Percentiles rank a stretch among this genome's conserved stretches.
These are phyloP conservation scores for Melieria omissa DNA, from an alignment of 2,888 invertebrate genomes.

Conservation along the genomic window DNA sequence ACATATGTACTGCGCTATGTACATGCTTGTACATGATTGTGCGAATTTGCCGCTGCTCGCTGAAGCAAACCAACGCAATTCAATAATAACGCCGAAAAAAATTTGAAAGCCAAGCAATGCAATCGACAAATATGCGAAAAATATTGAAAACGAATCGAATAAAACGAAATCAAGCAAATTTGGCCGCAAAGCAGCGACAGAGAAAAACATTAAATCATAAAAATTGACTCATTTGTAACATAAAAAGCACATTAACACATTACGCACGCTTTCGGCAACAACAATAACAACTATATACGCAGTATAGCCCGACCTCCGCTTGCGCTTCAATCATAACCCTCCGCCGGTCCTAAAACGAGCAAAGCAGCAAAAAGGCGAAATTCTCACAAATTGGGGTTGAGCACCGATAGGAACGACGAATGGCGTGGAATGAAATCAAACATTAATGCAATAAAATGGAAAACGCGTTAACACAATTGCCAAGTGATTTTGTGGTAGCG, in stretches of 20 bases:
- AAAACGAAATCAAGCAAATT: slow-evolving; percentile 22
- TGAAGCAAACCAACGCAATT: slow-evolving; percentile 12
- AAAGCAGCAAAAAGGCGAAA: too few species aligned
- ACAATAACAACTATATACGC: too few species aligned
- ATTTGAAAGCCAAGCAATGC: not conserved
- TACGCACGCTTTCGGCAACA: slow-evolving; percentile 35
- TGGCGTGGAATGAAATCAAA: slow-evolving; percentile 51
- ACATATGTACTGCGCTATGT: not conserved
- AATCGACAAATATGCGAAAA: slow-evolving; percentile 14
- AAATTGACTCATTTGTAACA: slow-evolving; percentile 64
- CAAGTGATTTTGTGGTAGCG: slow-evolving; percentile 35
- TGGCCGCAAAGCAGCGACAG: not conserved
- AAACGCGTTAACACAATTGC: slow-evolving; percentile 62
- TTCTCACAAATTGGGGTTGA: not conserved
- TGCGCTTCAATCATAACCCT: too few species aligned
- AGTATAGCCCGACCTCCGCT: too few species aligned
- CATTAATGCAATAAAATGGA: slow-evolving; percentile 62
- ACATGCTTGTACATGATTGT: not conserved
- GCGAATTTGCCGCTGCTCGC: not conserved
- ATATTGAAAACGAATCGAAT: slow-evolving; percentile 29
- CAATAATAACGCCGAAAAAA: slow-evolving; percentile 20
- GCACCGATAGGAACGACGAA: not conserved
- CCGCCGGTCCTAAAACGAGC: too few species aligned
- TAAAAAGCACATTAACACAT: slow-evolving; percentile 64
- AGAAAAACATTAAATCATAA: slow-evolving; percentile 60